Base-by-base conservation (phyloP, 2,113 vertebrate genomes). In the Oncorhynchus masou region DNA sequence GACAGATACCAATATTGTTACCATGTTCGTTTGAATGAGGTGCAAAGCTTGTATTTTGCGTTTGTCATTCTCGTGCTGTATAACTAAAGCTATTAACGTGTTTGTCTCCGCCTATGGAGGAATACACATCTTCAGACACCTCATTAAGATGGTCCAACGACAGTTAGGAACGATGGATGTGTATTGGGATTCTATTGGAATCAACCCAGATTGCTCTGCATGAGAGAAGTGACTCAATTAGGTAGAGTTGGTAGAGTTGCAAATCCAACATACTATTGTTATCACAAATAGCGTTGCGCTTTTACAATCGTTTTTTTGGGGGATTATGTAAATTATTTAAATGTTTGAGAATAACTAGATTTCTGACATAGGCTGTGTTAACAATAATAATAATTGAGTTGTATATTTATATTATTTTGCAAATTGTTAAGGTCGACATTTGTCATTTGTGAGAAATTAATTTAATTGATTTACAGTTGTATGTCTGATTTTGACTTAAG, bases 41-140 rank as follows among this genome's bases (percentile, higher is more conserved):
- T 90, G 91, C 80, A 91, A 92, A 92, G 88, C 90, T 90, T 74
- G 89, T 89, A 92, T 94, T 90, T 91, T 93, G 92, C 88, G 88
- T 92, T 90, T 87, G 90, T 88, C 91, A 78, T 85, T 80, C 79
- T 59, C 80, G 86, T 88, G 90, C 89, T 91, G 91, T 93, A 91
- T 88, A 89, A 86, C 86, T 81, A 75, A 84, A 85, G 88, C 93
- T 88, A 54, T 15, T 54, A 92, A 88, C 83, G 85, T 80, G 48
- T 82, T 82, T 82, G 89, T 89, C 81, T 84, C 60, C 69, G 86
- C 80, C 73, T 60, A 81, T 81, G 0, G 76, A 86, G 87, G 90
- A 95, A 96, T 96, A 94, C 95, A 96, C 95, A 95, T 89, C 79
- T 85, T 68, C 73, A 75, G 24, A 82, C 82, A 81, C 85, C 83